Evolutionary conservation across 2,797 vertebrate genomes (phyloP).

Genomic region (Liasis olivaceus): DNA sequence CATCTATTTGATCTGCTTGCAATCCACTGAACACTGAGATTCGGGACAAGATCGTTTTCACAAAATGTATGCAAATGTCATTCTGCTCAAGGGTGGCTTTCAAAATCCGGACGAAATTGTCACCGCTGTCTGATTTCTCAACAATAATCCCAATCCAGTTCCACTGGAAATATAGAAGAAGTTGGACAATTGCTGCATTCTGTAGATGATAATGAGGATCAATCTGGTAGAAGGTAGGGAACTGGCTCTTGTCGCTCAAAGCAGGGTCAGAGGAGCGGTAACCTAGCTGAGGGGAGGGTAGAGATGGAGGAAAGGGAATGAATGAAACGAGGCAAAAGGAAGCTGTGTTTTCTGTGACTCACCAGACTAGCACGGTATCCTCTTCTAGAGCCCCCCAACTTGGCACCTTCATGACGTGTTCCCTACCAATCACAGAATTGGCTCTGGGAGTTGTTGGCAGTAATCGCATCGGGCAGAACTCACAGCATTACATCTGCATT

Average conservation of each 20-base stretch:
- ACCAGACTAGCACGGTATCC: neutral
- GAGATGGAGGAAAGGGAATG: neutral
- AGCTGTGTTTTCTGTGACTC: neutral
- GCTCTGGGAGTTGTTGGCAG: neutral
- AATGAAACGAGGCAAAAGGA: neutral
- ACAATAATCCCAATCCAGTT: neutral
- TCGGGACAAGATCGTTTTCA: too few species aligned
- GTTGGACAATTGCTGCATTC: neutral
- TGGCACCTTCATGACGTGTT: neutral
- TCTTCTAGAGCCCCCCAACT: neutral
- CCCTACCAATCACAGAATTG: neutral
- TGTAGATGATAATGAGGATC: neutral
- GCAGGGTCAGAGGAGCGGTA: neutral
- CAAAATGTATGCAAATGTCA: neutral
- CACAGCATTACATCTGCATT: neutral
- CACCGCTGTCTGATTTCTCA: neutral
- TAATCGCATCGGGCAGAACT: neutral
- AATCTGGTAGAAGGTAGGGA: neutral
- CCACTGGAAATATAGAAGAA: neutral
- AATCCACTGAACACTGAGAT: too few species aligned
- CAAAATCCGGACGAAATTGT: neutral
- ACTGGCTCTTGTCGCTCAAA: neutral
- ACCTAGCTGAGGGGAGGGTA: neutral
- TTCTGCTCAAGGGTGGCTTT: neutral
- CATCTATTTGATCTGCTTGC: too few species aligned